Evolutionary conservation across 2,113 vertebrate genomes (phyloP), one percentile per base, ranked within the genome.

Genomic region (Toxotes chatareus): DNA sequence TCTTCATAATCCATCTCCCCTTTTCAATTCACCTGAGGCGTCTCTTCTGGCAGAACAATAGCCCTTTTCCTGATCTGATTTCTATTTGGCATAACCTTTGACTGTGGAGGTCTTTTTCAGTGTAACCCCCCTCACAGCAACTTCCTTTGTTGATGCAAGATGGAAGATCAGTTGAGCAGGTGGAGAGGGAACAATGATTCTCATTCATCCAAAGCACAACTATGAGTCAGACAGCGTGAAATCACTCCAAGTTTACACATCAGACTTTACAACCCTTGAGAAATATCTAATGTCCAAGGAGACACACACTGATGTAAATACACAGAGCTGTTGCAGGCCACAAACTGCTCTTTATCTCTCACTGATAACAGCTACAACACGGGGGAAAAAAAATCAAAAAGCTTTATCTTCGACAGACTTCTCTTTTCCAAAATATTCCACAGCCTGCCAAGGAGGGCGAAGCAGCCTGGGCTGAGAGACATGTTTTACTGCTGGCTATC

Each of bases 171-270:
- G 86, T 57, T 40, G 44, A 84, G 63, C 47, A 60, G 73, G 75
- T 66, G 51, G 64, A 34, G 84, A 88, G 63, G 77, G 86, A 87
- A 92, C 87, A 93, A 92, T 79, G 85, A 71, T 19, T 64, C 49
- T 73, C 71, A 83, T 91, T 93, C 90, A 91, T 73, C 62, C 55
- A 5, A 42, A 38, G 56, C 57, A 64, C 63, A 86, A 74, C 79
- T 27, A 0, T 10, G 46, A 71, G 40, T 57, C 79, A 76, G 74
- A 62, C 55, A 4, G 57, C 77, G 47, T 73, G 59, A 75, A 72
- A 82, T 82, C 63, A 49, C 64, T 56, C 49, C 9, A 55, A 61
- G 72, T 86, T 89, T 72, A 47, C 56, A 74, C 42, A 67, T 76
- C 23, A 9, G 53, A 56, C 60, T 79, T 72, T 65, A 60, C 73